phyloP scores from a whole-genome alignment of 64 coral and sea anemone species.

The Catalaphyllia jardinei region DNA sequence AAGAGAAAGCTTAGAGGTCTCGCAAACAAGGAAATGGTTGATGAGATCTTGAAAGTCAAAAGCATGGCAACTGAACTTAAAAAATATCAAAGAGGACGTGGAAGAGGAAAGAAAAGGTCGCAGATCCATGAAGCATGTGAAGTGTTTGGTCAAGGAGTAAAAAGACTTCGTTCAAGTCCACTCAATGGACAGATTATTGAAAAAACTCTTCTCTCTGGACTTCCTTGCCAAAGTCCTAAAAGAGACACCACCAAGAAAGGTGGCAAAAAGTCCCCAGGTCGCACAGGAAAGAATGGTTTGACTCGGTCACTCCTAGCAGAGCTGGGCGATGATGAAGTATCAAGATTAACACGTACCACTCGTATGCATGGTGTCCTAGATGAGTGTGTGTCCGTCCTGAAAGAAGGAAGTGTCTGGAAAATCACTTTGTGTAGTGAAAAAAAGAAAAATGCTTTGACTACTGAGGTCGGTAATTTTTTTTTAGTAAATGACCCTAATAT shows the following conservation, averaged over 20 bases:
- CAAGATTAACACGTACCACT: constrained; percentile 23
- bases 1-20: constrained; percentile 46
- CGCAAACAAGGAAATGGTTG: constrained; percentile 57
- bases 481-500: too few relatives aligned
- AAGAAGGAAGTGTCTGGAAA: constrained; percentile 50
- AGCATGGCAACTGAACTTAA: constrained; percentile 57
- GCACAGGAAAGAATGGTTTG: constrained; percentile 18
- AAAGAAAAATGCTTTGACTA: constrained; percentile 60
- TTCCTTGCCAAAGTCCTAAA: background rate
- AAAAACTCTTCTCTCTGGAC: background rate
- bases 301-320: background rate
- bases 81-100: constrained; percentile 39
- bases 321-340: constrained; percentile 2
- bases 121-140: constrained; percentile 7
- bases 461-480: constrained; percentile 41
- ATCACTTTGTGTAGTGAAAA: constrained; percentile 63
- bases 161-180: constrained; percentile 6
- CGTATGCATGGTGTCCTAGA: constrained; percentile 35
- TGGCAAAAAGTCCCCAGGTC: constrained; percentile 5
- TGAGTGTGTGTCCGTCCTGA: constrained; percentile 42
- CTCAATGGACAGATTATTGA: constrained; percentile 22
- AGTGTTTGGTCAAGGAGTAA: constrained; percentile 7
- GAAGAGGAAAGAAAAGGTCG: constrained; percentile 47
- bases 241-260: background rate
- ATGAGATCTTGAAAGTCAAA: constrained; percentile 72